phyloP scores from a whole-genome alignment of 2,113 vertebrate species.

The Haliaeetus leucogaster region DNA sequence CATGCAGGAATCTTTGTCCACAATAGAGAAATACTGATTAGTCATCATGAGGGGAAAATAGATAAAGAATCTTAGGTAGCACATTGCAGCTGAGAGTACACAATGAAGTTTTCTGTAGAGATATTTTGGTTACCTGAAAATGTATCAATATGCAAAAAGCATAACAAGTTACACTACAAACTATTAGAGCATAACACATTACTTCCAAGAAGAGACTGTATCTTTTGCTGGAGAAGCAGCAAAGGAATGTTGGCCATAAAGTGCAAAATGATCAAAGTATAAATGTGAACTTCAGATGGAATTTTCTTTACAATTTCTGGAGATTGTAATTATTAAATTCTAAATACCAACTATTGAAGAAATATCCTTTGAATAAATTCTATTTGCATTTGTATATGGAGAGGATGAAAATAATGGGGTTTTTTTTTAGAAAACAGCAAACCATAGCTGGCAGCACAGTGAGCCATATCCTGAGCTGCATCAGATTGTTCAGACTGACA shows the following conservation, averaged over 20 bases:
- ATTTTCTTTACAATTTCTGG: background rate
- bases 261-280: background rate
- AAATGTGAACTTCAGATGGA: background rate
- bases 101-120: background rate
- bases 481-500: background rate
- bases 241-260: background rate
- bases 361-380: background rate
- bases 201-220: background rate
- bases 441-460: background rate
- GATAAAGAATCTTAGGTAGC: background rate
- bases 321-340: background rate
- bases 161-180: background rate
- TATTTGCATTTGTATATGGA: background rate
- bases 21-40: slow-evolving; percentile 23
- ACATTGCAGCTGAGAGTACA: background rate
- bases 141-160: slow-evolving; percentile 4
- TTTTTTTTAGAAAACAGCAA: background rate
- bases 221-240: background rate
- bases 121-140: slow-evolving; percentile 10
- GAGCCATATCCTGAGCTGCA: background rate
- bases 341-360: background rate
- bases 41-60: slow-evolving; percentile 1
- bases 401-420: background rate
- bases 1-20: slow-evolving; percentile 5
- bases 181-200: background rate